phyloP scores from a whole-genome alignment of 2,888 invertebrate genomes.

The Andrena trimmerana region DNA sequence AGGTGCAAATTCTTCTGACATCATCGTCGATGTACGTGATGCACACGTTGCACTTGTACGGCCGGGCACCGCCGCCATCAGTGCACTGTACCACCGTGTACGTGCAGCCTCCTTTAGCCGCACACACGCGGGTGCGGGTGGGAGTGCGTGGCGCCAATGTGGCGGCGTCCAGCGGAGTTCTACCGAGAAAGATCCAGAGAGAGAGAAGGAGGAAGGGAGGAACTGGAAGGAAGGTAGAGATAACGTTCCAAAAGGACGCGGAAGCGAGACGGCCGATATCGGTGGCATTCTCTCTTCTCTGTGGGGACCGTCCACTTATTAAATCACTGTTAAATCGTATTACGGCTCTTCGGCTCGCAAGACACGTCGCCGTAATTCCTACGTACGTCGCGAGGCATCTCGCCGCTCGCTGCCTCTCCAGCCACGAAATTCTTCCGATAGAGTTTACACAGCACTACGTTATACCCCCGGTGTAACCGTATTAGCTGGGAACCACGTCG shows the following conservation, averaged over 20 bases:
- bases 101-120: slow-evolving; percentile 50
- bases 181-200: slow-evolving; percentile 60
- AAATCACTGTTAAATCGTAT: slow-evolving; percentile 74
- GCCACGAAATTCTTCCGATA: slow-evolving; percentile 50
- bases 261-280: slow-evolving; percentile 50
- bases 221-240: slow-evolving; percentile 62
- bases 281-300: slow-evolving; percentile 55
- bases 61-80: slow-evolving; percentile 52
- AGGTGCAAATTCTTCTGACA: slow-evolving; percentile 80
- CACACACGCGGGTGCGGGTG: slow-evolving; percentile 73
- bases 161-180: slow-evolving; percentile 80
- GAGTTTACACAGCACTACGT: slow-evolving; percentile 21
- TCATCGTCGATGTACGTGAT: slow-evolving; percentile 74
- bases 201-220: slow-evolving; percentile 39
- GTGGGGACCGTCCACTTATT: slow-evolving; percentile 67
- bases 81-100: slow-evolving; percentile 10
- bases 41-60: slow-evolving; percentile 65
- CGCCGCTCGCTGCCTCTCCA: neutral
- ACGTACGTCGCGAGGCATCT: slow-evolving; percentile 6
- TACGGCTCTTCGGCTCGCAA: slow-evolving; percentile 56
- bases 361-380: slow-evolving; percentile 60
- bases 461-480: slow-evolving; percentile 26
- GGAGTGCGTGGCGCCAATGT: slow-evolving; percentile 80
- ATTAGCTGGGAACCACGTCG: slow-evolving; percentile 47
- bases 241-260: slow-evolving; percentile 50